Percentiles rank a stretch among this genome's conserved stretches.
These are phyloP conservation scores for Ptychobarbus kaznakovi DNA, from an alignment of 2,797 vertebrate genomes.

Conservation along the genomic window DNA sequence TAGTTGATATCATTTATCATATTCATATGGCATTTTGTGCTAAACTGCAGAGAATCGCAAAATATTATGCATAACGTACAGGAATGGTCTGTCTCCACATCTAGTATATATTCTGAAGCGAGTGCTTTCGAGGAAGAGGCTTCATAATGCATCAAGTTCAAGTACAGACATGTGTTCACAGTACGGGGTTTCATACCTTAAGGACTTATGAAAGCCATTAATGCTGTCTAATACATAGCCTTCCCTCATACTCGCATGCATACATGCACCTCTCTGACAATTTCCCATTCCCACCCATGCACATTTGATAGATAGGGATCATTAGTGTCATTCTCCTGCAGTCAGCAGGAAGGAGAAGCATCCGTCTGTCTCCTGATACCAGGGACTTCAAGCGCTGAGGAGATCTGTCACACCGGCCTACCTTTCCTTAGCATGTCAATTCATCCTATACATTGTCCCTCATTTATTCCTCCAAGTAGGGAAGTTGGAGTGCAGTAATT, in stretches of 20 bases:
- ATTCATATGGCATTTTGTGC: neutral
- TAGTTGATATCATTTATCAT: neutral
- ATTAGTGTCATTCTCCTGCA: constrained; percentile 61
- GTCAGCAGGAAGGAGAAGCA: constrained; percentile 41
- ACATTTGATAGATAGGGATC: constrained; percentile 63
- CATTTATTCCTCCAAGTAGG: constrained; percentile 19
- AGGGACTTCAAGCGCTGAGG: constrained; percentile 40
- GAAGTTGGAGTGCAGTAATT: constrained; percentile 35
- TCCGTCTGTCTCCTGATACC: constrained; percentile 35
- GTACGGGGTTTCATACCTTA: constrained; percentile 4
- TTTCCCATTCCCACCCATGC: constrained; percentile 15
- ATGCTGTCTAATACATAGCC: neutral
- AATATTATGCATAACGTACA: neutral
- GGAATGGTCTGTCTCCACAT: neutral
- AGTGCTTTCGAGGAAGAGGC: neutral
- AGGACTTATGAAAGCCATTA: constrained; percentile 29
- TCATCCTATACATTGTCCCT: constrained; percentile 37
- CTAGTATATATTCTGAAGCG: neutral
- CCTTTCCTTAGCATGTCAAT: constrained; percentile 54
- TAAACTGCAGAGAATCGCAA: neutral
- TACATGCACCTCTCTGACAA: constrained; percentile 6
- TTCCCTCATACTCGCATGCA: neutral
- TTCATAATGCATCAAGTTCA: constrained; percentile 23
- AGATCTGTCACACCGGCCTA: constrained; percentile 61
- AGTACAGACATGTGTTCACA: constrained; percentile 7